Evolutionary conservation across 2,797 vertebrate genomes (phyloP).

Genomic region (Hypotaenidia philippensis): DNA sequence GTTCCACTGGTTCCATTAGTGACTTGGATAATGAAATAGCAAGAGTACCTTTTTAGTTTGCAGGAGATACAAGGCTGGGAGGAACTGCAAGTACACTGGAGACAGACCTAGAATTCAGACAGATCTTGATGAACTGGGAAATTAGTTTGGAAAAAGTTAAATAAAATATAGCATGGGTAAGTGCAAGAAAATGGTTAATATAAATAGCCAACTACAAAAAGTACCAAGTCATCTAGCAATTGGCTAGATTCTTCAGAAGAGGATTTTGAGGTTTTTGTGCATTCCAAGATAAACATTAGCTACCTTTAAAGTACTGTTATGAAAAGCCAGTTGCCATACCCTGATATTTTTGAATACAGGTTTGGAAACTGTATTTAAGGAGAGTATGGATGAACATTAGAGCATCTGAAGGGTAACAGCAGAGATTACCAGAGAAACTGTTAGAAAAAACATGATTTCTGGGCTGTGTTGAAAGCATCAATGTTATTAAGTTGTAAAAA

Average conservation of each 20-base stretch:
- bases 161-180: too few relatives aligned
- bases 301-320: neutral
- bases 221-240: neutral
- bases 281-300: neutral
- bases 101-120: neutral
- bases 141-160: neutral
- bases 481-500: constrained; percentile 12
- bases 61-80: neutral
- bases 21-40: constrained; percentile 9
- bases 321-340: neutral
- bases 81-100: neutral
- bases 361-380: neutral
- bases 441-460: constrained; percentile 9
- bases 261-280: neutral
- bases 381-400: neutral
- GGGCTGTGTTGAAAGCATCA: neutral
- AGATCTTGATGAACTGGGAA: neutral
- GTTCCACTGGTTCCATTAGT: constrained; percentile 27
- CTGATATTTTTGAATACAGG: neutral
- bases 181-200: neutral
- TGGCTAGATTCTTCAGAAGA: neutral
- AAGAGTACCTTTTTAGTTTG: neutral
- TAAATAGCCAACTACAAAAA: neutral
- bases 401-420: neutral
- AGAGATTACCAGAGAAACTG: neutral